phyloP scores from a whole-genome alignment of 2,888 invertebrate genomes.

The Tetheella fluctuosa region DNA sequence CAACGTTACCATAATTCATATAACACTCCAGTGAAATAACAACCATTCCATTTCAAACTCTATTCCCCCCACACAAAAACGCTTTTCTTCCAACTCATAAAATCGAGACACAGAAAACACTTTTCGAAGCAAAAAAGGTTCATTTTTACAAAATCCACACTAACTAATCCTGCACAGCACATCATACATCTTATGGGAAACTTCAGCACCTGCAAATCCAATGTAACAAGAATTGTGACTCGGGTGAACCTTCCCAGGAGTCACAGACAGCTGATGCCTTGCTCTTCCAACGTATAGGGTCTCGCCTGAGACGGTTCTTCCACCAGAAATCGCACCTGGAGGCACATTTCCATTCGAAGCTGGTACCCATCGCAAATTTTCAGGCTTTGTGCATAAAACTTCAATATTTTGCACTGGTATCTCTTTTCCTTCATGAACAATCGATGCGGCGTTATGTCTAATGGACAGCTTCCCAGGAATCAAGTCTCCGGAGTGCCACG shows the following conservation, averaged over 20 bases:
- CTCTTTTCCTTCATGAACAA: conserved; percentile 71
- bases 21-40: neutral
- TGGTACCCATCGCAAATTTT: conserved; percentile 79
- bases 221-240: conserved; percentile 73
- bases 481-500: conserved; percentile 74
- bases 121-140: neutral
- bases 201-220: conserved; percentile 69
- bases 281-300: conserved; percentile 83
- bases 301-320: conserved; percentile 75
- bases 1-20: neutral
- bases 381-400: conserved; percentile 66
- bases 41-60: neutral
- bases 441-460: conserved; percentile 70
- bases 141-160: conserved; percentile 14
- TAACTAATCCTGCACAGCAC: conserved; percentile 71
- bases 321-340: conserved; percentile 81
- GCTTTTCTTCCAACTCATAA: neutral
- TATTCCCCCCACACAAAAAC: neutral
- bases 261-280: conserved; percentile 81
- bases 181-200: conserved; percentile 73
- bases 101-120: neutral
- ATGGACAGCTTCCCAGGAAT: conserved; percentile 78
- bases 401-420: conserved; percentile 76
- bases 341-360: conserved; percentile 81
- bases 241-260: conserved; percentile 84